Percentiles rank a stretch among this genome's conserved stretches.
Conservation (phyloP, 2,888 invertebrate genomes). For the Xestobium rufovillosum region DNA sequence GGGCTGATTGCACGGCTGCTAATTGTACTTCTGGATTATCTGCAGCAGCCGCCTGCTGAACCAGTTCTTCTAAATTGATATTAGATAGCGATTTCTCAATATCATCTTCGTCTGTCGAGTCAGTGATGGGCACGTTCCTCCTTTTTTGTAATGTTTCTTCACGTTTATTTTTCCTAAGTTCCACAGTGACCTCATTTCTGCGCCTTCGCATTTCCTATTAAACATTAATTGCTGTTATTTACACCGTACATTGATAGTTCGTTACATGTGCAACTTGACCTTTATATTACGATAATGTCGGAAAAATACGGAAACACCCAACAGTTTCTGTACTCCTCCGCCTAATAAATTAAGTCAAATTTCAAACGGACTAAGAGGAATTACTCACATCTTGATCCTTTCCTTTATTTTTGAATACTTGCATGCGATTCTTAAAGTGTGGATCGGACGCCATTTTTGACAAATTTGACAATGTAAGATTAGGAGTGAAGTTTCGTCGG, state of each 20-base stretch:
- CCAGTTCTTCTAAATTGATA: conserved; percentile 73
- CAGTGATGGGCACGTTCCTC: conserved; percentile 86
- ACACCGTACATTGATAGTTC: background rate
- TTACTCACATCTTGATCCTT: conserved; percentile 97
- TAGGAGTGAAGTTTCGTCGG: background rate
- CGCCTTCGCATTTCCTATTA: conserved; percentile 92
- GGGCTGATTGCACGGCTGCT: conserved; percentile 87
- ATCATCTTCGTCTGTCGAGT: conserved; percentile 77
- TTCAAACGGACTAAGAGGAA: background rate
- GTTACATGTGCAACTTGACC: conserved; percentile 22
- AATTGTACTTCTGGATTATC: conserved; percentile 77
- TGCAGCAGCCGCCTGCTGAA: conserved; percentile 75
- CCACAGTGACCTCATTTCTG: conserved; percentile 93
- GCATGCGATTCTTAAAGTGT: conserved; percentile 77
- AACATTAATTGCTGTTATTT: conserved; percentile 20
- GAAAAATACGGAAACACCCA: background rate
- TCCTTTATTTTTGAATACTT: conserved; percentile 97
- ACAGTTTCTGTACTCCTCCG: too few species aligned
- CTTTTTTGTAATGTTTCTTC: conserved; percentile 95
- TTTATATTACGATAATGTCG: conserved; percentile 5
- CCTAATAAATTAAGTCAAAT: background rate
- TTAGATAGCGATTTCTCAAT: conserved; percentile 60
- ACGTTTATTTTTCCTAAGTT: conserved; percentile 94
- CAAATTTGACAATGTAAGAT: conserved; percentile 29
- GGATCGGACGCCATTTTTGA: conserved; percentile 69